Percentiles rank a stretch among this genome's conserved stretches.
phyloP scores from a whole-genome alignment of 2,888 invertebrate genomes.

The Acrobasis repandana region DNA sequence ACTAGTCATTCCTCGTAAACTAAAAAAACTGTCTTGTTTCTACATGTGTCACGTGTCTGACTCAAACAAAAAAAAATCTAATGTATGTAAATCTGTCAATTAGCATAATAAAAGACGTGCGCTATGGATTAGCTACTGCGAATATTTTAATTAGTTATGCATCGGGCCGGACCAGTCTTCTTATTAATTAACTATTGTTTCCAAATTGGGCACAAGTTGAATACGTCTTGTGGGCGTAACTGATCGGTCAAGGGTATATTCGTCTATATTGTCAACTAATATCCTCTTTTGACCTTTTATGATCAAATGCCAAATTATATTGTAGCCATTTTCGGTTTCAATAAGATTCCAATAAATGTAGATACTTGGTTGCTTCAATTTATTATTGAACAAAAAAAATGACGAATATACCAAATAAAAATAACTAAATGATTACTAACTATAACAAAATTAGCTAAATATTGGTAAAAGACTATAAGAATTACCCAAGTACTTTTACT shows the following conservation, averaged over 20 bases:
- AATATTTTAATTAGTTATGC: slow-evolving; percentile 50
- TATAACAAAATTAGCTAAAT: too few species aligned
- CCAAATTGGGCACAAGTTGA: slow-evolving; percentile 51
- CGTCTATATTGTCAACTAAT: slow-evolving; percentile 42
- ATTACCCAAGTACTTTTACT: too few species aligned
- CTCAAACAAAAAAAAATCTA: neutral
- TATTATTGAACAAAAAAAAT: too few species aligned
- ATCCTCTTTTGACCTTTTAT: slow-evolving; percentile 42
- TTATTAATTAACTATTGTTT: slow-evolving; percentile 65
- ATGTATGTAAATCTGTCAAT: slow-evolving; percentile 10
- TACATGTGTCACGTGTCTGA: neutral
- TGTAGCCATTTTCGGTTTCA: too few species aligned
- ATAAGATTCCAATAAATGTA: too few species aligned
- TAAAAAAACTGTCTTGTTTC: neutral
- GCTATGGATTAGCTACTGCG: slow-evolving; percentile 30
- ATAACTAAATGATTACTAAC: too few species aligned
- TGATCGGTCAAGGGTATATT: slow-evolving; percentile 61
- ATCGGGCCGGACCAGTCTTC: slow-evolving; percentile 47
- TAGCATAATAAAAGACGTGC: slow-evolving; percentile 20
- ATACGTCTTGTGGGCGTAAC: slow-evolving; percentile 56
- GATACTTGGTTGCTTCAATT: too few species aligned
- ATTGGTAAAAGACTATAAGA: too few species aligned
- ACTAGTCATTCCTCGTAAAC: too few species aligned
- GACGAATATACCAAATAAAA: too few species aligned
- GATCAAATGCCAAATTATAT: neutral